Base-by-base conservation (phyloP, 2,113 vertebrate species). In the Boleophthalmus pectinirostris region DNA sequence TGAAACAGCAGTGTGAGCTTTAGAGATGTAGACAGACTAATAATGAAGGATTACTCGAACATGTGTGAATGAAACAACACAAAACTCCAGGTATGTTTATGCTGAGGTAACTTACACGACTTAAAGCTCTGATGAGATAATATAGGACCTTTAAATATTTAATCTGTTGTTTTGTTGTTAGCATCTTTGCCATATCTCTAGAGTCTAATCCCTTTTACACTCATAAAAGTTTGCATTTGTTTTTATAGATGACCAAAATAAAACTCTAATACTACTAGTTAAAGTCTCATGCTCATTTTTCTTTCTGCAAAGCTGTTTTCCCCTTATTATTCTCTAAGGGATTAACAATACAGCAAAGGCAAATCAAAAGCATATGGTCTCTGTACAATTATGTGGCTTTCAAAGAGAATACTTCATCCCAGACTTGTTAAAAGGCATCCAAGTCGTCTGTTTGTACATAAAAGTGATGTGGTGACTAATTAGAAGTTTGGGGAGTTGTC, bases 361-460 rank as follows among this genome's bases (percentile, higher is more conserved):
- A 46, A 84, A 90, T 83, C 54, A 84, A 69, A 90, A 80, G 51
- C 88, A 90, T 75, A 82, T 90, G 87, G 74, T 49, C 51, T 49
- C 74, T 53, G 72, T 74, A 77, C 81, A 78, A 79, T 89, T 88
- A 78, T 89, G 81, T 88, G 83, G 81, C 53, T 85, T 91, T 93
- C 83, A 85, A 85, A 86, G 67, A 77, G 76, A 82, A 81, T 67
- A 76, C 80, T 78, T 33, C 73, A 79, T 84, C 70, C 66, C 67
- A 81, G 74, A 84, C 80, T 87, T 81, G 80, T 88, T 85, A 86
- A 90, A 85, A 71, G 69, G 47, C 53, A 56, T 72, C 49, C 69
- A 78, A 80, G 68, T 60, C 68, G 73, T 78, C 23, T 77, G 66
- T 76, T 76, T 80, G 66, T 74, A 78, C 74, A 82, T 86, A 46